Conservation (phyloP, 1,140 invertebrate species). For the Trialeurodes vaporariorum region DNA sequence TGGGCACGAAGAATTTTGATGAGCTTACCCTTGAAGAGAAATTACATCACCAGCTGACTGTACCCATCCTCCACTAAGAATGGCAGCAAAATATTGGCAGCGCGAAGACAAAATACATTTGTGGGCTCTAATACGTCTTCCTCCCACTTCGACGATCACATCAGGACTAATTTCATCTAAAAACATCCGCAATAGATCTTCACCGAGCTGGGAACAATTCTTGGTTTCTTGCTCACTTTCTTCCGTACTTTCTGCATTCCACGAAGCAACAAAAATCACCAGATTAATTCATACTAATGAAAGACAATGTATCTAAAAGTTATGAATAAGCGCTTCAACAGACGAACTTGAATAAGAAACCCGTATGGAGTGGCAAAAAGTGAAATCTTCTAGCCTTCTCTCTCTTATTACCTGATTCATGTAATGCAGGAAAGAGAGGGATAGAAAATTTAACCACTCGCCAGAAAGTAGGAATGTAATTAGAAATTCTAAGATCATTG, state of each 20-base stretch:
- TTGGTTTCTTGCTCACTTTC: slow-evolving; percentile 46
- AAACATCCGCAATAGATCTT: slow-evolving; percentile 78
- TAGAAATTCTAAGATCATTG: too few species aligned
- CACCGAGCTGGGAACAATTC: slow-evolving; percentile 55
- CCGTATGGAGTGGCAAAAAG: too few species aligned
- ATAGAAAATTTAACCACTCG: too few species aligned
- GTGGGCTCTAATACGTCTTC: slow-evolving; percentile 66
- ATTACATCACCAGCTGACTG: slow-evolving; percentile 71
- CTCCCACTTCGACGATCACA: slow-evolving; percentile 66
- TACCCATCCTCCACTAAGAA: slow-evolving; percentile 69
- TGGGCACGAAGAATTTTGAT: too few species aligned
- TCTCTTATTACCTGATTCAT: too few species aligned
- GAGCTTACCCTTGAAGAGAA: slow-evolving; percentile 60
- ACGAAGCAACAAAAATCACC: slow-evolving; percentile 51
- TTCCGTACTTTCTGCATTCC: slow-evolving; percentile 32
- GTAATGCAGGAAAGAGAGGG: too few species aligned
- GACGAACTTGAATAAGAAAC: too few species aligned
- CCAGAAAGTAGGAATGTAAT: too few species aligned
- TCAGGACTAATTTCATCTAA: slow-evolving; percentile 77
- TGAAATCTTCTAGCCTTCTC: too few species aligned
- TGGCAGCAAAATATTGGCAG: slow-evolving; percentile 82
- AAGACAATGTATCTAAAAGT: slow-evolving; percentile 17
- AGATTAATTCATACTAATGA: slow-evolving; percentile 37
- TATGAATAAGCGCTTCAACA: slow-evolving; percentile 4
- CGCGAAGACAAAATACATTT: slow-evolving; percentile 80